Conservation (phyloP, 1,140 invertebrate genomes). For the Caenorhabditis inopinata region DNA sequence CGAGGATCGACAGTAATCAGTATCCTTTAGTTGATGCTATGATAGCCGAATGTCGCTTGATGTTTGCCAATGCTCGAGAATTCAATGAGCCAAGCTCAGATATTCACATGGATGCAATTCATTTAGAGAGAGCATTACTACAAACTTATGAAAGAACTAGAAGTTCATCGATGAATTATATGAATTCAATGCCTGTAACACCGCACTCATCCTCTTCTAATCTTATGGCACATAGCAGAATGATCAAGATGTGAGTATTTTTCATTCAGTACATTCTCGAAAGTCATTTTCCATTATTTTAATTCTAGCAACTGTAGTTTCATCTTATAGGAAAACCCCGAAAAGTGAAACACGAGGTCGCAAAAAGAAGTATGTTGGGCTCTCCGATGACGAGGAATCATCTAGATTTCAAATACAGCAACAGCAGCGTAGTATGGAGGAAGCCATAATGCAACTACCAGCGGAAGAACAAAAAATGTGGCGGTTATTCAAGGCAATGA, state of each 20-base stretch:
- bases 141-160: neutral
- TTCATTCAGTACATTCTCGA: too few species aligned
- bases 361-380: neutral
- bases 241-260: too few species aligned
- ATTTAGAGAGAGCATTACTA: constrained; percentile 29
- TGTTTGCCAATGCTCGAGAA: constrained; percentile 90
- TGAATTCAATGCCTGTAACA: neutral
- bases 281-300: too few species aligned
- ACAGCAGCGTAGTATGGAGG: neutral
- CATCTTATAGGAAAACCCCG: neutral
- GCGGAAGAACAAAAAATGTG: constrained; percentile 39
- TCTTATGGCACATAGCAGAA: too few species aligned
- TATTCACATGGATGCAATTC: constrained; percentile 69
- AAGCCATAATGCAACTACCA: neutral
- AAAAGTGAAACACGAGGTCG: neutral
- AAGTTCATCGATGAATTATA: neutral
- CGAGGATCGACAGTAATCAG: constrained; percentile 76
- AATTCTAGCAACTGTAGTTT: too few species aligned
- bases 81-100: constrained; percentile 95
- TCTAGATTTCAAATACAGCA: neutral
- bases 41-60: constrained; percentile 84
- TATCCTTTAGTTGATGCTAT: constrained; percentile 67
- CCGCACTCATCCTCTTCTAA: neutral
- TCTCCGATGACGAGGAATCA: neutral
- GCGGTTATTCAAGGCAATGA: constrained; percentile 75